Evolutionary conservation across 53 echinoderm and acorn worm genomes (phyloP).

Genomic region (Paracentrotus lividus): DNA sequence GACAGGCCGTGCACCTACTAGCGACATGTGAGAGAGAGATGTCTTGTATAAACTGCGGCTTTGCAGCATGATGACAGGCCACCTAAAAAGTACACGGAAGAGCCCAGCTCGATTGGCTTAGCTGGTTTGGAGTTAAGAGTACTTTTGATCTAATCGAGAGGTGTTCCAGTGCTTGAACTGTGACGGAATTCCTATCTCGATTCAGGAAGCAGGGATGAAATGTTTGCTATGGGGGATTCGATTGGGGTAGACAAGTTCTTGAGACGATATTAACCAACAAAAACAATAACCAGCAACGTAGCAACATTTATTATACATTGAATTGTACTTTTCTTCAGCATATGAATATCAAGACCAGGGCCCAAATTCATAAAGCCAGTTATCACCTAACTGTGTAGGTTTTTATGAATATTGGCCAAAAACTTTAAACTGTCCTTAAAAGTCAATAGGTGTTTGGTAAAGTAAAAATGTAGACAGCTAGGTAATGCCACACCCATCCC

Average conservation of each 20-base stretch:
- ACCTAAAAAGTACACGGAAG: slow-evolving; percentile 29
- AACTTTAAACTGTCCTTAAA: too few relatives aligned
- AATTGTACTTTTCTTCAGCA: too few relatives aligned
- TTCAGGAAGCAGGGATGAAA: background rate
- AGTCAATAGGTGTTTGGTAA: too few relatives aligned
- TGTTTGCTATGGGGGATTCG: background rate
- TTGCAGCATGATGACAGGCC: slow-evolving; percentile 40
- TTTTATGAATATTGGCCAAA: too few relatives aligned
- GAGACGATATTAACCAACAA: too few relatives aligned
- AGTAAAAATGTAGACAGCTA: too few relatives aligned
- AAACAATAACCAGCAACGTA: too few relatives aligned
- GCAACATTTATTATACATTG: too few relatives aligned
- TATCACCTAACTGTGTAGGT: too few relatives aligned
- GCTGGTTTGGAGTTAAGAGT: slow-evolving; percentile 38
- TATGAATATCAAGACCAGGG: too few relatives aligned
- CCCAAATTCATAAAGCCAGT: too few relatives aligned
- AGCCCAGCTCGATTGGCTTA: background rate
- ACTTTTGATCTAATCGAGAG: slow-evolving; percentile 21
- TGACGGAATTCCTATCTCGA: slow-evolving; percentile 1
- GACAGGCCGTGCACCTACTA: slow-evolving; percentile 22
- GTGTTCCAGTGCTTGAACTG: slow-evolving; percentile 8
- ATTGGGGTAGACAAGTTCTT: background rate
- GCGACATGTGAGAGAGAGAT: slow-evolving; percentile 58
- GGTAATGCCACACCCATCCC: too few relatives aligned
- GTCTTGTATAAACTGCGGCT: slow-evolving; percentile 57